A percentile compares a stretch with the other conserved stretches of the same genome.
phyloP scores from a whole-genome alignment of 2,113 vertebrate genomes.

The Burhinus bistriatus region DNA sequence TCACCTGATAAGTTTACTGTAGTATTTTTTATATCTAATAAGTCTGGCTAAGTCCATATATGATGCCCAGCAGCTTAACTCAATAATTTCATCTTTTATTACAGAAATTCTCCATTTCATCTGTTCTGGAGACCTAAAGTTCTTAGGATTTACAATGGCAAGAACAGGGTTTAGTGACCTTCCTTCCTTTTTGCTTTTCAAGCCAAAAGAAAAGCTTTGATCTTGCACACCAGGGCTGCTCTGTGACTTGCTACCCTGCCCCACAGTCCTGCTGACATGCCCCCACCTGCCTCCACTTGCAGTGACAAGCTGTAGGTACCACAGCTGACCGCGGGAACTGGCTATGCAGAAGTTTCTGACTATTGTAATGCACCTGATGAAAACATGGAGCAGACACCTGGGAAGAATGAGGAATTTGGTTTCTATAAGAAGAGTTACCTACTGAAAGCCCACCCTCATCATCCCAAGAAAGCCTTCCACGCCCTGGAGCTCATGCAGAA shows the following conservation, averaged over 20 bases:
- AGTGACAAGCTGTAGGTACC: accelerated
- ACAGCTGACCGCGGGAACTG: accelerated
- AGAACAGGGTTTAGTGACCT: background rate
- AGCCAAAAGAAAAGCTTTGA: no score
- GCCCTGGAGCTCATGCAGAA: accelerated
- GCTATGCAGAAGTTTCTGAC: accelerated
- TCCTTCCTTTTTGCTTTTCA: background rate
- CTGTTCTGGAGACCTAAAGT: background rate
- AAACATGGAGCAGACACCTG: accelerated
- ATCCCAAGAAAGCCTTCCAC: accelerated
- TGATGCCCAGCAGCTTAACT: background rate
- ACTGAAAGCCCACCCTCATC: accelerated
- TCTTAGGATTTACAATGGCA: background rate
- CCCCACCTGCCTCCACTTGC: accelerated
- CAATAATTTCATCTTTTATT: background rate
- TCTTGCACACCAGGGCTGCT: background rate
- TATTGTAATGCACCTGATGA: accelerated
- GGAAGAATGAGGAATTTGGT: accelerated
- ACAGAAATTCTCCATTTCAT: background rate
- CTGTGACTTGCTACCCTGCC: background rate
- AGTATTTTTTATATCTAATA: background rate
- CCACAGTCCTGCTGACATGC: accelerated
- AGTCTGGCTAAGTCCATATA: background rate
- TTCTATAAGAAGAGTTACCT: accelerated
- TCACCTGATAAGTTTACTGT: background rate